Evolutionary conservation across 1,140 invertebrate species (phyloP).

Genomic region (Lordiphosa stackelbergi): DNA sequence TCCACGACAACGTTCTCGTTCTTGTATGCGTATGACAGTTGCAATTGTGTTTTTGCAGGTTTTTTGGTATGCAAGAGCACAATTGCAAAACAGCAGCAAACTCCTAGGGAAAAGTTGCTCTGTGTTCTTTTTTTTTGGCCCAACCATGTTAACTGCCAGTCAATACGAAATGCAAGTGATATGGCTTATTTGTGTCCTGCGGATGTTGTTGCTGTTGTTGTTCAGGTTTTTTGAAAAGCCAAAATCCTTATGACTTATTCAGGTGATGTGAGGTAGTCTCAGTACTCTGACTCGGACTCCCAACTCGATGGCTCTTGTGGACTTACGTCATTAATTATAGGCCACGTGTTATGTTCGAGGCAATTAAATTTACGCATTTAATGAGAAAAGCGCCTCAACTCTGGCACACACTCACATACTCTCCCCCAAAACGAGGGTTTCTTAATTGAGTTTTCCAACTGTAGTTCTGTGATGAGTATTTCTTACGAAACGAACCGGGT

Average conservation of each 20-base stretch:
- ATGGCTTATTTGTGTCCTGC: conserved; percentile 60
- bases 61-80: conserved; percentile 60
- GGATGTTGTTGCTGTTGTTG: conserved; percentile 29
- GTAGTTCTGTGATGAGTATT: too few relatives aligned
- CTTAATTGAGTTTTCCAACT: background rate
- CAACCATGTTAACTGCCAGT: conserved; percentile 69
- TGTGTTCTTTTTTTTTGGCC: conserved; percentile 35
- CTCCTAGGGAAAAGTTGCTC: conserved; percentile 44
- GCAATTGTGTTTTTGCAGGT: conserved; percentile 51
- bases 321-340: conserved; percentile 67
- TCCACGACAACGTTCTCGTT: background rate
- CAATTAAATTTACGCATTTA: conserved; percentile 73
- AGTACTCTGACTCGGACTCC: conserved; percentile 4
- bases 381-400: conserved; percentile 56
- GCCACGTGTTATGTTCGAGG: conserved; percentile 57
- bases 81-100: conserved; percentile 61
- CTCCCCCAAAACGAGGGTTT: conserved; percentile 20
- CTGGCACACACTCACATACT: conserved; percentile 24
- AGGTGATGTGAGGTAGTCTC: conserved; percentile 45
- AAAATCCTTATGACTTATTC: conserved; percentile 69
- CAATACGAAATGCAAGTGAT: conserved; percentile 70
- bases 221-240: conserved; percentile 30
- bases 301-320: conserved; percentile 15
- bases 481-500: too few relatives aligned
- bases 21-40: conserved; percentile 56